Evolutionary conservation across 2,797 vertebrate species (phyloP), one percentile per base, ranked within the genome.

Genomic region (Eutrigla gurnardus): DNA sequence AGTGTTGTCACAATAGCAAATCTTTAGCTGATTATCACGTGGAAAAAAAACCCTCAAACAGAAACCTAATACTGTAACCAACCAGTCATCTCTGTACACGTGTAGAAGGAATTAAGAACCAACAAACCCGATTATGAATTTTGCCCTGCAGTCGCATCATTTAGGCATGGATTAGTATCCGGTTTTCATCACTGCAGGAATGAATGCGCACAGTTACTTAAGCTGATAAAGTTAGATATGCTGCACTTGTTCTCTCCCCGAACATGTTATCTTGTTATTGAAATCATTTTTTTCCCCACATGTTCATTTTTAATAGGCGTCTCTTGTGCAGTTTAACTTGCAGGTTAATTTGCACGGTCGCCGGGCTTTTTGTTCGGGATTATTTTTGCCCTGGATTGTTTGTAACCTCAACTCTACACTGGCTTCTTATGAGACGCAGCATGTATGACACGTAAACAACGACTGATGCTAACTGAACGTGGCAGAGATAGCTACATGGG

Each of bases 91-190:
- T 70, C 70, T 14, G 67, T 42, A 78, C 77, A 84, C 64, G 63
- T 84, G 74, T 70, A 68, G 59, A 67, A 81, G 86, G 77, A 89
- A 89, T 89, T 88, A 85, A 87, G 73, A 42, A 69, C 59, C 88
- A 88, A 90, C 77, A 83, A 90, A 89, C 81, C 86, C 14, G 85
- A 86, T 88, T 90, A 89, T 81, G 62, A 89, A 72, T 89, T 90
- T 83, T 77, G 73, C 85, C 91, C 84, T 58, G 70, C 81, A 85
- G 84, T 87, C 82, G 77, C 78, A 79, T 85, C 80, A 70, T 85
- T 89, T 87, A 71, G 86, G 68, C 77, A 77, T 72, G 86, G 89
- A 89, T 91, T 90, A 92, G 75, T 57, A 62, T 89, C 82, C 61
- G 73, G 78, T 83, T 86, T 81, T 71, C 80, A 69, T 67, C 73